Evolutionary conservation across 2,888 invertebrate genomes (phyloP).

Genomic region (Griposia aprilina): DNA sequence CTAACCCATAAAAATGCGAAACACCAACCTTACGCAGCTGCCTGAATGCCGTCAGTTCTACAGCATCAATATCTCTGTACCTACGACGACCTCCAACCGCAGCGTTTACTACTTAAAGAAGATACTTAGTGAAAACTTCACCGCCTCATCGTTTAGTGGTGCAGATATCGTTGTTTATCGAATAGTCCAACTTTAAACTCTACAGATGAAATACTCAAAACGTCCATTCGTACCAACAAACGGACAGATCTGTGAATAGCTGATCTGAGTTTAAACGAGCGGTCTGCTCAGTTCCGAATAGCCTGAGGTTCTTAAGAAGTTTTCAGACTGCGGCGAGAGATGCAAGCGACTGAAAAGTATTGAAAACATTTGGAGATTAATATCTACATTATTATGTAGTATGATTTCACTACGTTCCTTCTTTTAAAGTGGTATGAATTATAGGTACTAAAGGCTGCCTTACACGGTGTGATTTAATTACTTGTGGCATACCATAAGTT

Average conservation of each 20-base stretch:
- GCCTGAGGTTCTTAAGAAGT: constrained; percentile 50
- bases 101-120: not conserved
- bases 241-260: constrained; percentile 59
- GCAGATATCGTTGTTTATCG: not conserved
- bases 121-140: not conserved
- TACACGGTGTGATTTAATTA: not conserved
- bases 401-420: not conserved
- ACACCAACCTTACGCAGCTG: not conserved
- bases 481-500: too few species aligned
- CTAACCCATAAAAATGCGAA: not conserved
- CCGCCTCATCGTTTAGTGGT: not conserved
- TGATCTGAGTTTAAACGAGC: constrained; percentile 58
- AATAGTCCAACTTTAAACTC: not conserved
- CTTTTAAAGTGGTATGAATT: not conserved
- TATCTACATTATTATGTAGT: not conserved
- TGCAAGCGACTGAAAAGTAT: constrained; percentile 20
- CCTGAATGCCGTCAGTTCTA: not conserved
- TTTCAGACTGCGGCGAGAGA: constrained; percentile 40
- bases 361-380: not conserved
- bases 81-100: not conserved
- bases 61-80: not conserved
- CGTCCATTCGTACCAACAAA: constrained; percentile 30
- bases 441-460: not conserved
- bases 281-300: constrained; percentile 37
- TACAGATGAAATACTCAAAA: constrained; percentile 46